phyloP scores from a whole-genome alignment of 2,797 vertebrate genomes.

The Coccyzus lansbergi region DNA sequence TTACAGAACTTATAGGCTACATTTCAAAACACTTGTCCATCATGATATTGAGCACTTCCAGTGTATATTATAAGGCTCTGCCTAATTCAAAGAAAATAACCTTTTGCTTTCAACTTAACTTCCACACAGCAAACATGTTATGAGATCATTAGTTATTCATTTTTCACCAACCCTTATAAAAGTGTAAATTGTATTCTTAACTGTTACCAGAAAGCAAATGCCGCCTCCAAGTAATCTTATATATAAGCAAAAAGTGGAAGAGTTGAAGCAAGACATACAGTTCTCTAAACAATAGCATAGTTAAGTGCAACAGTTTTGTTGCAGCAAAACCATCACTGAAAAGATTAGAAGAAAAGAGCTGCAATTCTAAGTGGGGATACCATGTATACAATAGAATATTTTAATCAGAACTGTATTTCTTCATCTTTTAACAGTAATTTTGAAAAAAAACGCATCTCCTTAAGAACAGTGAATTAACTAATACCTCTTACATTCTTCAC shows the following conservation, averaged over 20 bases:
- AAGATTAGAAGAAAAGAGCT: neutral
- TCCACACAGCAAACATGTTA: slow-evolving; percentile 17
- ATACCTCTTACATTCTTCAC: neutral
- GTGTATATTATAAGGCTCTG: neutral
- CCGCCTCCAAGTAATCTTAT: slow-evolving; percentile 58
- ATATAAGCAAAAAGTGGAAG: slow-evolving; percentile 60
- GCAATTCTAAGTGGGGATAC: neutral
- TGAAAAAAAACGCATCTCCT: neutral
- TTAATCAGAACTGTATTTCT: neutral
- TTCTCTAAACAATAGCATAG: slow-evolving; percentile 27
- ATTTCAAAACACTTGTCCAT: neutral
- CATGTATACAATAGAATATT: neutral
- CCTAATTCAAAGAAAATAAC: slow-evolving; percentile 22
- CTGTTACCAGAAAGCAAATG: slow-evolving; percentile 58
- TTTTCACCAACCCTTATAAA: slow-evolving; percentile 50
- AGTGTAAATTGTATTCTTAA: neutral
- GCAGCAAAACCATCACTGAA: neutral
- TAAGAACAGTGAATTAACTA: neutral
- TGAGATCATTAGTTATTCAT: slow-evolving; percentile 62
- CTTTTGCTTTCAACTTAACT: slow-evolving; percentile 13
- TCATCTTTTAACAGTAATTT: neutral
- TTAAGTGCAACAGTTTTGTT: slow-evolving; percentile 13
- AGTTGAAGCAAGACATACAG: slow-evolving; percentile 44
- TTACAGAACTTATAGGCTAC: neutral
- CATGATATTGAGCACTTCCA: neutral